Base-by-base conservation (phyloP, 2,888 invertebrate species). In the Scaptomyza caliginosa region DNA sequence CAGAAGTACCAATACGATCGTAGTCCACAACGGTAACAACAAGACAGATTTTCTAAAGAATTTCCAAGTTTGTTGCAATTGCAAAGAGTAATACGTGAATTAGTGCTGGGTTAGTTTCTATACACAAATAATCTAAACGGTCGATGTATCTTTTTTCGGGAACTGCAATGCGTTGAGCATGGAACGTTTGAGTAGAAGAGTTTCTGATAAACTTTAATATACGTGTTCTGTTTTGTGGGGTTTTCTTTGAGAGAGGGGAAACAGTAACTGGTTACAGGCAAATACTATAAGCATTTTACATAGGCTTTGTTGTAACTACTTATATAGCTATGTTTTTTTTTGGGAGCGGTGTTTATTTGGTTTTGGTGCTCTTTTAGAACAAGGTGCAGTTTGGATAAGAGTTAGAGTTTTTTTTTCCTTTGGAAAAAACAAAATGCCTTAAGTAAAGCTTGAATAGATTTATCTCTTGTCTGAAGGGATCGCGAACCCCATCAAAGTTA, bases 1-100 rank as follows among this genome's bases (percentile, higher is more conserved):
- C 99, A 89, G 99, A 99, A 60, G 99, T 99, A 77, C 99, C 99
- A 92, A 99, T 99, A 92, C 99, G 97, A 93, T 99, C 99, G 93
- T 99, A 99, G 93, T 99, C 99, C 92, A 99, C 99, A 91, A 99
- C 99, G 71, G 99, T 99, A 90, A 99, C 96, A 92, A 97, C 96
- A 93, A 99, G 94, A 93, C 98, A 97, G 91, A 99, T 99, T 97
- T 99, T 99, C 99, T 99, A 90, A 28, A 64, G 40, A 59, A 54
- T 69, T 55, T 39, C 52, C 52, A 55, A 67, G 50, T 52, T 38
- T 28, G 58, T 67, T 36, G 55, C 38, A 68, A 49, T 58, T 58
- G 50, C 52, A 50, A 67, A 59, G 60, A 52, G 57, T 7, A 58
- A 40, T 32, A 32, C 19, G 24, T 54, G 63, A 63, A 73, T 87